A percentile compares a stretch with the other conserved stretches of the same genome.
Conservation (phyloP, 2,113 vertebrate species). For the Bostrychus sinensis region DNA sequence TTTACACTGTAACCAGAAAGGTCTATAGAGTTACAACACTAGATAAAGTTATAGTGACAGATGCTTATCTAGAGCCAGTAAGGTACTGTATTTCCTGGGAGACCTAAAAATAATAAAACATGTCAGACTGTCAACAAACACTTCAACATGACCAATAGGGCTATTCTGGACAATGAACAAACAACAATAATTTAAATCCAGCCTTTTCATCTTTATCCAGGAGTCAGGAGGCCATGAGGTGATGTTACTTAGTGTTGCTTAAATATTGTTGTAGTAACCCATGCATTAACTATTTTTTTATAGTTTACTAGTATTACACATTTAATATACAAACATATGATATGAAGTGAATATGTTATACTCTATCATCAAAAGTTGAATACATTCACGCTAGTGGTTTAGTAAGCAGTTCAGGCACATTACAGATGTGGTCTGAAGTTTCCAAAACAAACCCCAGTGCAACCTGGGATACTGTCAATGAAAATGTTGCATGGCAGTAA, state of each 20-base stretch:
- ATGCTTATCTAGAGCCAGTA: not conserved
- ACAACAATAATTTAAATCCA: constrained; percentile 23
- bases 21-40: constrained; percentile 3
- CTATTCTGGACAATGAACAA: constrained; percentile 17
- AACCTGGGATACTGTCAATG: not conserved
- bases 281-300: constrained; percentile 1
- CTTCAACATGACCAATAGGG: not conserved
- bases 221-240: not conserved
- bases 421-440: not conserved
- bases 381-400: constrained; percentile 42
- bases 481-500: not conserved
- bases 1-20: not conserved
- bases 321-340: too few relatives aligned
- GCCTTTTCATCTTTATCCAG: constrained; percentile 13
- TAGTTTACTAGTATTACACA: too few relatives aligned
- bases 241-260: constrained; percentile 41
- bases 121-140: constrained; percentile 11
- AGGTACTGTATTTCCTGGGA: constrained; percentile 12
- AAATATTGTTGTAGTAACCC: constrained; percentile 48
- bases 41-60: not conserved
- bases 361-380: constrained; percentile 14
- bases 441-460: not conserved
- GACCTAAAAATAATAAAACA: constrained; percentile 24
- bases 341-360: not conserved
- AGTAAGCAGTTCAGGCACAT: constrained; percentile 7